These are phyloP conservation scores for Mastacembelus armatus DNA, from an alignment of 2,797 vertebrate genomes.

Conservation along the genomic window DNA sequence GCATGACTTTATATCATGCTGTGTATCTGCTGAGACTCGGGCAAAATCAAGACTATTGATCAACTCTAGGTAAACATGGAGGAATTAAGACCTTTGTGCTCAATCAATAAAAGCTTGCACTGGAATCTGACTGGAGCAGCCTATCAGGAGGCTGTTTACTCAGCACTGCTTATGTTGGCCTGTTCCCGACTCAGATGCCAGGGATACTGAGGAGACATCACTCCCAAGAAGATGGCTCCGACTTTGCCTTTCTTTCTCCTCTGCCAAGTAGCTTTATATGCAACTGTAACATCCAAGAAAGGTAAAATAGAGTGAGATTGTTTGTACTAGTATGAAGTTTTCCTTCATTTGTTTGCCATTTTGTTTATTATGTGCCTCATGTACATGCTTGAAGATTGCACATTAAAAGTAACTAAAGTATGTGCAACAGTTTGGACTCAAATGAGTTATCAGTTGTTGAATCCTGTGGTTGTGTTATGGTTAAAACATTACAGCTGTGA, in stretches of 20 bases:
- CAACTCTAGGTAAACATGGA: conserved; percentile 66
- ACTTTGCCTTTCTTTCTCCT: conserved; percentile 67
- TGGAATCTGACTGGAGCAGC: conserved; percentile 58
- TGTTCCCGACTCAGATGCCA: neutral
- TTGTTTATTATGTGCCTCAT: neutral
- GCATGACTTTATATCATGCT: conserved; percentile 1
- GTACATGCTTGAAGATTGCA: too few relatives aligned
- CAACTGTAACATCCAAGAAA: conserved; percentile 61
- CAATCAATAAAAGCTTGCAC: conserved; percentile 45
- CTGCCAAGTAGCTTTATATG: conserved; percentile 51
- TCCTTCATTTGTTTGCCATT: neutral
- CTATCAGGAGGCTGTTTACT: neutral
- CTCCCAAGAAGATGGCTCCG: conserved; percentile 61
- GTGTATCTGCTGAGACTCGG: conserved; percentile 2
- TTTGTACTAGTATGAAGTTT: neutral
- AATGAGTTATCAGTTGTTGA: neutral
- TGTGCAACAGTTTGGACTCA: neutral
- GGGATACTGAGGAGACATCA: conserved; percentile 23
- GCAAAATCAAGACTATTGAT: conserved; percentile 56
- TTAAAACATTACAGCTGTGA: neutral
- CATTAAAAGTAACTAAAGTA: neutral
- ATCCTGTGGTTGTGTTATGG: neutral
- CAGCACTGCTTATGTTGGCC: conserved; percentile 14
- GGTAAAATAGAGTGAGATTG: conserved; percentile 57
- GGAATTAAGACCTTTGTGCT: conserved; percentile 70